These are phyloP conservation scores for Chrysopilus asiliformis DNA, from an alignment of 2,888 invertebrate species.

Conservation along the genomic window DNA sequence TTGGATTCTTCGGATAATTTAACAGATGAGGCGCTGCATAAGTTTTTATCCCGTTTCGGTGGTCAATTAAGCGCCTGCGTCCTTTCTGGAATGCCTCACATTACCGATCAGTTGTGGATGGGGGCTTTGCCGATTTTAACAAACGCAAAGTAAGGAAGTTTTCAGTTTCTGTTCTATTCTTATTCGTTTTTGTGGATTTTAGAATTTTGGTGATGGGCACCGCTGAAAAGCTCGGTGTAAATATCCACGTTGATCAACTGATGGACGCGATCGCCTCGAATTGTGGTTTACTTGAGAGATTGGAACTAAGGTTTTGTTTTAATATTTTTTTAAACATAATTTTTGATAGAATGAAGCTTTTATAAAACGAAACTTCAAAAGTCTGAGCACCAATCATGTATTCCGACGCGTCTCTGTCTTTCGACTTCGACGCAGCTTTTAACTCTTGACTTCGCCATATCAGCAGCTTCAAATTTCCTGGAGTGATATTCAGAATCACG, in stretches of 20 bases:
- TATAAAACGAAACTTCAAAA: not conserved
- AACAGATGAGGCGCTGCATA: conserved; percentile 81
- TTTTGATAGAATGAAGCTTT: not conserved
- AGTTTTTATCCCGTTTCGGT: conserved; percentile 83
- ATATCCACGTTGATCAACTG: conserved; percentile 94
- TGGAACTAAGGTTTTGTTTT: conserved; percentile 58
- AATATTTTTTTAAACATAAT: not conserved
- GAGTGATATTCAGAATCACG: no score
- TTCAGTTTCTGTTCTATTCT: not conserved
- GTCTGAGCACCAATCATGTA: not conserved
- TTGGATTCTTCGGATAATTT: conserved; percentile 92
- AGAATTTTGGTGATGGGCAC: conserved; percentile 97
- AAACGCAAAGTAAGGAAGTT: conserved; percentile 65
- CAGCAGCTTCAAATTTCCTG: no score
- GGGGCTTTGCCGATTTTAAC: conserved; percentile 81
- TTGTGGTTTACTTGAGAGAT: conserved; percentile 73
- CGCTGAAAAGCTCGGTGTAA: conserved; percentile 87
- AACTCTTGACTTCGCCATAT: no score
- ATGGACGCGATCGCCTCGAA: conserved; percentile 95
- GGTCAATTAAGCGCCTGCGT: conserved; percentile 76
- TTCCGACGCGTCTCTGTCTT: no score
- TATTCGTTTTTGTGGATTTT: conserved; percentile 19
- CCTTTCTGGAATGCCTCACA: conserved; percentile 91
- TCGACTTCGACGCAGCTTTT: no score
- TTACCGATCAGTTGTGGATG: conserved; percentile 97